Evolutionary conservation across 2,797 vertebrate genomes (phyloP), one percentile per base, ranked within the genome.

Genomic region (Sandelia bainsii): DNA sequence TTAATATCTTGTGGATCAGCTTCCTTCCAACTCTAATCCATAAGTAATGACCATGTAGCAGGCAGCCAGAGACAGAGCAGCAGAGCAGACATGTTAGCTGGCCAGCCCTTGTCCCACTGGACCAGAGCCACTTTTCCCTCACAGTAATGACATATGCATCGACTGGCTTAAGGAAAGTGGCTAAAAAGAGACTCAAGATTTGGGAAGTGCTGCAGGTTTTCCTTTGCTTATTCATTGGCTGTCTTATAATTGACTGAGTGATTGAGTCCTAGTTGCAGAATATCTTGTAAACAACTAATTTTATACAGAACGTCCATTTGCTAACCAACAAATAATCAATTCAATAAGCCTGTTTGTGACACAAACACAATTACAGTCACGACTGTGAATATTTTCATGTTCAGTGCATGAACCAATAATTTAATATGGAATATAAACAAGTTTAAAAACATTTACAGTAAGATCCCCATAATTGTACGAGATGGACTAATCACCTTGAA

Each of bases 41-140:
- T 92, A 87, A 92, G 80, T 91, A 89, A 92, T 91, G 91, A 89
- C 56, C 77, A 53, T 57, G 85, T 85, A 84, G 83, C 86, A 84
- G 75, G 77, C 75, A 73, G 62, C 75, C 90, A 53, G 81, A 16
- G 77, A 48, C 73, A 52, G 77, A 89, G 80, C 22, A 72, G 77
- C 75, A 48, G 65, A 80, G 89, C 85, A 92, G 91, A 89, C 90
- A 68, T 53, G 69, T 62, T 77, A 89, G 81, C 91, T 88, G 77
- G 76, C 79, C 72, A 58, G 87, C 53, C 75, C 61, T 54, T 3
- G 70, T 88, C 88, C 87, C 90, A 63, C 56, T 17, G 80, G 86
- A 82, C 76, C 77, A 82, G 67, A 89, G 72, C 73, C 87, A 83
- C 83, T 91, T 83, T 87, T 79, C 81, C 67, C 62, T 79, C 72